phyloP scores from a whole-genome alignment of 2,113 vertebrate genomes.

The Thermophis baileyi region DNA sequence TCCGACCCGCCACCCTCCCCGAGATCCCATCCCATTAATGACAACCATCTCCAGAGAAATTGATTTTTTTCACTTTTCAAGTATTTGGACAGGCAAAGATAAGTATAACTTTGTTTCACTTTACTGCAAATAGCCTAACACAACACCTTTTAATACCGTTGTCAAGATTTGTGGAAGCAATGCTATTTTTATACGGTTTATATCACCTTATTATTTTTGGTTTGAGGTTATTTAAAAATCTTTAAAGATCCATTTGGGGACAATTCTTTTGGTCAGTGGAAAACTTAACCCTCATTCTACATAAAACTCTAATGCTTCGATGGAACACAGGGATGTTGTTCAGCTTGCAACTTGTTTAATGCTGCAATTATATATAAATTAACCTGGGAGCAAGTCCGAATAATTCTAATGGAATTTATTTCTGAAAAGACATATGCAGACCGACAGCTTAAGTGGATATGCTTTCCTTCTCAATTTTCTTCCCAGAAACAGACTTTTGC shows the following conservation, averaged over 20 bases:
- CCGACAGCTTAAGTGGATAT: not conserved
- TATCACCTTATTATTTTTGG: not conserved
- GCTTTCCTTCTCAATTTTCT: not conserved
- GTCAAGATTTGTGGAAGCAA: not conserved
- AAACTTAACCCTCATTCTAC: conserved; percentile 22
- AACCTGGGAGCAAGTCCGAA: not conserved
- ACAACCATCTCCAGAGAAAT: conserved; percentile 45
- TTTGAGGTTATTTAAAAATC: conserved; percentile 3
- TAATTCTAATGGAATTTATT: not conserved
- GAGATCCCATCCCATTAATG: no score
- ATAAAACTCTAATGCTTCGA: not conserved
- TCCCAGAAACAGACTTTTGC: not conserved
- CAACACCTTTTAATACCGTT: conserved; percentile 26
- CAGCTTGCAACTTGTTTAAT: not conserved
- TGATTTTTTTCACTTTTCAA: conserved; percentile 31
- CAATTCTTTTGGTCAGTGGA: conserved; percentile 3
- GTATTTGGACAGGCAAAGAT: conserved; percentile 28
- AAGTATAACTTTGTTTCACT: conserved; percentile 6
- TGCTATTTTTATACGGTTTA: not conserved
- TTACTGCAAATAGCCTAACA: not conserved
- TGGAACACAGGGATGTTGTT: not conserved
- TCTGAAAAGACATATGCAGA: not conserved
- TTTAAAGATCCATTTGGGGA: conserved; percentile 9
- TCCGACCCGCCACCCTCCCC: no score
- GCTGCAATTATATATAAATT: not conserved